These are phyloP conservation scores for Trogon surrucura DNA, from an alignment of 2,113 vertebrate genomes.

Conservation along the genomic window DNA sequence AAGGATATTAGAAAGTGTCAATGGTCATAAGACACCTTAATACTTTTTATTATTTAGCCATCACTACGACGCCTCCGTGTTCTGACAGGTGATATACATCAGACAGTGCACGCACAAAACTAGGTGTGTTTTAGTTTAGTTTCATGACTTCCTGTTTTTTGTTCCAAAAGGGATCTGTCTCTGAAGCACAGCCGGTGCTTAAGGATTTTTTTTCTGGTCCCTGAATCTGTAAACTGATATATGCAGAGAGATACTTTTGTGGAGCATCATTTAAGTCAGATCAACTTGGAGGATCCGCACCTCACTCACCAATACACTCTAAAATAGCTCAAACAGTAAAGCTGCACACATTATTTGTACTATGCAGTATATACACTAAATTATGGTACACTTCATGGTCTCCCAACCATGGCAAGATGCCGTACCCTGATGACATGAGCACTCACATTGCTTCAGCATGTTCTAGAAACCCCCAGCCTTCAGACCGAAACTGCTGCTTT, in stretches of 20 bases:
- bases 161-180: neutral
- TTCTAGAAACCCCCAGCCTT: neutral
- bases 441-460: neutral
- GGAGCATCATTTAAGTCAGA: neutral
- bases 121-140: neutral
- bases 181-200: neutral
- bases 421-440: neutral
- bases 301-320: neutral
- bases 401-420: neutral
- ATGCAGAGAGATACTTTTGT: neutral
- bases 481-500: neutral
- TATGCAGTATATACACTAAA: neutral
- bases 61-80: neutral
- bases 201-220: neutral
- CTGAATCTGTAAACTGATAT: neutral
- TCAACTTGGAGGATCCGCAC: neutral
- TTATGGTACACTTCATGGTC: neutral
- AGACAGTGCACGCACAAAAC: rapidly evolving
- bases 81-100: neutral
- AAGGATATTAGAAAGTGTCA: neutral
- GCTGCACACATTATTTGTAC: neutral
- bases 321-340: neutral
- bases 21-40: neutral
- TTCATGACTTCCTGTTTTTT: neutral
- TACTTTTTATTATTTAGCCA: neutral